These are phyloP conservation scores for Ichneumoninae sp. DNA, from an alignment of 2,888 invertebrate species.

Conservation along the genomic window DNA sequence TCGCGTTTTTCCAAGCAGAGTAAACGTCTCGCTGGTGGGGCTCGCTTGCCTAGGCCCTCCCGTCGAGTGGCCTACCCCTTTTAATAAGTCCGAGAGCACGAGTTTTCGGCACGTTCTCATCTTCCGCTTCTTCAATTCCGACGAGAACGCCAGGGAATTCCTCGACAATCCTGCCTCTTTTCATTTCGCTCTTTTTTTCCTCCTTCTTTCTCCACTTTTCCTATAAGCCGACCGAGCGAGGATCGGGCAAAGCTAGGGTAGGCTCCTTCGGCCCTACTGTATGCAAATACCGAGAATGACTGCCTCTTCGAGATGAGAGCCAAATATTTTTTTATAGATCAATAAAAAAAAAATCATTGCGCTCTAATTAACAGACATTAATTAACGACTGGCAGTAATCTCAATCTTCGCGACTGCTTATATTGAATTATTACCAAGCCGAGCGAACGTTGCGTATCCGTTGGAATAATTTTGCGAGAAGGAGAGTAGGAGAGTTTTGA, in stretches of 20 bases:
- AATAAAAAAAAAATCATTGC: not conserved
- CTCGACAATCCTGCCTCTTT: conserved; percentile 22
- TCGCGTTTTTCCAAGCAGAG: conserved; percentile 60
- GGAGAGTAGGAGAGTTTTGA: not conserved
- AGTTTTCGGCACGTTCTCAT: conserved; percentile 63
- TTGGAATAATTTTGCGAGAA: conserved; percentile 13
- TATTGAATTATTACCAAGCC: conserved; percentile 15
- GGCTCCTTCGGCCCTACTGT: not conserved
- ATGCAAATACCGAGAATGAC: not conserved
- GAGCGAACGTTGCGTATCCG: conserved; percentile 5
- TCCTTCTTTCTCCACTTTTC: conserved; percentile 7
- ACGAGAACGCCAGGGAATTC: conserved; percentile 38
- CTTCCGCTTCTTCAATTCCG: conserved; percentile 62
- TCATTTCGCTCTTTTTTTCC: conserved; percentile 16
- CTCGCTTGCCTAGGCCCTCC: conserved; percentile 17
- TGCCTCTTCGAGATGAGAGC: not conserved
- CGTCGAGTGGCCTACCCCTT: conserved; percentile 46
- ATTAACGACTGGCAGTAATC: conserved; percentile 23
- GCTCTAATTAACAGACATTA: conserved; percentile 17
- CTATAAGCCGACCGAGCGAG: conserved; percentile 13
- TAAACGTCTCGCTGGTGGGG: conserved; percentile 60
- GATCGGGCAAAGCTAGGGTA: not conserved
- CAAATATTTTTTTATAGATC: conserved; percentile 15
- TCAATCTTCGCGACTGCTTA: not conserved
- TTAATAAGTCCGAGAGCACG: conserved; percentile 66